Conservation (phyloP, 2,888 invertebrate genomes). For the Apodemia zela region DNA sequence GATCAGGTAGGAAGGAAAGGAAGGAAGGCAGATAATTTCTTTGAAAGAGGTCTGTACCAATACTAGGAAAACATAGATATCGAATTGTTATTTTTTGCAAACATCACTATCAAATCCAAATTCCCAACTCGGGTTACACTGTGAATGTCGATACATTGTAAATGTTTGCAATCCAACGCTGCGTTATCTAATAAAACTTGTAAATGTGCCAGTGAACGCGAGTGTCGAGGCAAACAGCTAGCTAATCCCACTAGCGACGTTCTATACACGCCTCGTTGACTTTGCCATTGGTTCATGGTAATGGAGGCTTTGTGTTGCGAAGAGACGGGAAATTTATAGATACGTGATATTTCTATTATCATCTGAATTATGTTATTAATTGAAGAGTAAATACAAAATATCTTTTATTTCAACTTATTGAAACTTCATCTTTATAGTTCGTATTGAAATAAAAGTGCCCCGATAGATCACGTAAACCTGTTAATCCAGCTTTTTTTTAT, state of each 20-base stretch:
- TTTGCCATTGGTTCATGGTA: conserved; percentile 27
- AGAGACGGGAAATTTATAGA: conserved; percentile 14
- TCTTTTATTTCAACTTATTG: neutral
- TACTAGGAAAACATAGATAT: neutral
- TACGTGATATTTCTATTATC: conserved; percentile 9
- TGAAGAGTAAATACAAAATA: neutral
- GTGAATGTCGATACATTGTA: conserved; percentile 34
- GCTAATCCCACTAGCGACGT: conserved; percentile 27
- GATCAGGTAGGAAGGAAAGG: too few species aligned
- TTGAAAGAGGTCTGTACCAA: too few species aligned
- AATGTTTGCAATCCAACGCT: conserved; percentile 32
- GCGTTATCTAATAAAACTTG: conserved; percentile 32
- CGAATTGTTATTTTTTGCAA: neutral
- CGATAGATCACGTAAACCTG: too few species aligned
- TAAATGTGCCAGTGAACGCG: conserved; percentile 24
- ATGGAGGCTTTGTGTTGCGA: conserved; percentile 28
- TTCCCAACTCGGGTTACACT: conserved; percentile 9
- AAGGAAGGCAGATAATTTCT: too few species aligned
- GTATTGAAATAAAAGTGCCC: too few species aligned
- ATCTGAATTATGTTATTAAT: conserved; percentile 9
- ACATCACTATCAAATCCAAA: conserved; percentile 11
- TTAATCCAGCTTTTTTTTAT: too few species aligned
- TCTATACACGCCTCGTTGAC: conserved; percentile 30
- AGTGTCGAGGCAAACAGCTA: conserved; percentile 22
- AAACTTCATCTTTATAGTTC: too few species aligned